Evolutionary conservation across 92 coral and sea anemone species (phyloP).

Genomic region (Parazoanthus swiftii): DNA sequence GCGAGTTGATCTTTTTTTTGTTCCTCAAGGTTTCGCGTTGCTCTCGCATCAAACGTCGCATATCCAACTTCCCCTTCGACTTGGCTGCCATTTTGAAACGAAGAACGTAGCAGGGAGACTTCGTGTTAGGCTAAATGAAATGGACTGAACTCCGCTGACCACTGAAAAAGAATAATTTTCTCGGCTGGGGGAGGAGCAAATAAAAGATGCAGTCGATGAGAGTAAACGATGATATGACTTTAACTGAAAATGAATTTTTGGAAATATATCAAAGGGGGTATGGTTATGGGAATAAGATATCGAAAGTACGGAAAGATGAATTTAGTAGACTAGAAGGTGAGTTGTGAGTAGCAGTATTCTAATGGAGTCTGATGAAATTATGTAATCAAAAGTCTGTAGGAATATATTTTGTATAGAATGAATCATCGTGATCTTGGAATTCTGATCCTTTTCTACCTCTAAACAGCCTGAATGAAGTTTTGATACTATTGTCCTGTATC

Average conservation of each 20-base stretch:
- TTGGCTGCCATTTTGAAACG: slow-evolving; percentile 83
- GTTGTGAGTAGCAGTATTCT: neutral
- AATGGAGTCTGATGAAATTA: too few species aligned
- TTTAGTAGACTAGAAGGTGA: slow-evolving; percentile 80
- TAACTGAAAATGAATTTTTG: slow-evolving; percentile 54
- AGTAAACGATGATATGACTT: neutral
- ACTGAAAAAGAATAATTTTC: neutral
- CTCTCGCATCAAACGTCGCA: slow-evolving; percentile 83
- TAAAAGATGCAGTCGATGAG: neutral
- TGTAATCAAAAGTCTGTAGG: neutral
- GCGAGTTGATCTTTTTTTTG: slow-evolving; percentile 87
- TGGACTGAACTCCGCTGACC: slow-evolving; percentile 24
- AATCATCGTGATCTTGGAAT: too few species aligned
- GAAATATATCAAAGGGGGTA: slow-evolving; percentile 42
- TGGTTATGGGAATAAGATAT: slow-evolving; percentile 76
- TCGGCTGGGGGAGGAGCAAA: neutral
- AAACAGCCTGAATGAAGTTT: neutral
- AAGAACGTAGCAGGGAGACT: neutral
- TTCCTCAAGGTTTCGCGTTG: slow-evolving; percentile 62
- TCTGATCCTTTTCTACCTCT: neutral
- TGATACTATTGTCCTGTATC: neutral
- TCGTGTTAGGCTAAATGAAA: slow-evolving; percentile 21
- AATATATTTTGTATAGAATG: neutral
- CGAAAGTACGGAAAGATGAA: slow-evolving; percentile 68
- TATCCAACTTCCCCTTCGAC: slow-evolving; percentile 59